Percentiles rank a stretch among this genome's conserved stretches.
Conservation (phyloP, 2,113 vertebrate species). For the Leucopternis melanops region DNA sequence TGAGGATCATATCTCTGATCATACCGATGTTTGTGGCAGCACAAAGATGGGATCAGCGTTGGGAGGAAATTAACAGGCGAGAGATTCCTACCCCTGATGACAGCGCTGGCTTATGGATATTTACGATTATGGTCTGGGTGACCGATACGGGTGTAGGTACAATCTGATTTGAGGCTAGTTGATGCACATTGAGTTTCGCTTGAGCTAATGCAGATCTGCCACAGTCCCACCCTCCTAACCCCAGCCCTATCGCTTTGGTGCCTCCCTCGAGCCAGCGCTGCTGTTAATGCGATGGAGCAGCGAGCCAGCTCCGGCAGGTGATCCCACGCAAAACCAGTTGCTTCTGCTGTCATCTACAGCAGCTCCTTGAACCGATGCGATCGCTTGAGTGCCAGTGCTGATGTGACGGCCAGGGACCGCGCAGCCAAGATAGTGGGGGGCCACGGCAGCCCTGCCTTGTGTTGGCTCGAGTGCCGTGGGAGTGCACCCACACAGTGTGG, state of each 20-base stretch:
- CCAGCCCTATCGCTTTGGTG: background rate
- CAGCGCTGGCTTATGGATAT: background rate
- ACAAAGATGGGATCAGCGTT: background rate
- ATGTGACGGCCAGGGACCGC: background rate
- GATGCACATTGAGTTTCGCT: background rate
- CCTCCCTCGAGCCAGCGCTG: background rate
- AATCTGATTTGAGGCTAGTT: background rate
- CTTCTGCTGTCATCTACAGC: background rate
- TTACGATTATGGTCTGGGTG: background rate
- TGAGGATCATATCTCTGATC: background rate
- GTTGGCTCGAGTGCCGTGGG: background rate
- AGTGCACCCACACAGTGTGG: background rate
- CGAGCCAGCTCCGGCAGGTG: background rate
- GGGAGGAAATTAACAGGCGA: background rate
- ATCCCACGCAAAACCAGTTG: background rate
- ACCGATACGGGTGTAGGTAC: accelerated
- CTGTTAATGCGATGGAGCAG: background rate
- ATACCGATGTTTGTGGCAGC: background rate
- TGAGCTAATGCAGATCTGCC: background rate
- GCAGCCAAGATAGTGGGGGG: background rate
- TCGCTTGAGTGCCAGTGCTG: background rate
- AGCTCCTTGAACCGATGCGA: background rate
- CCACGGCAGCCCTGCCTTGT: background rate
- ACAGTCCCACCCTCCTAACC: background rate
- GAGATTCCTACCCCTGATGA: background rate